Evolutionary conservation across 1,140 invertebrate species (phyloP), one percentile per base, ranked within the genome.

Genomic region (Drosophila burlai): DNA sequence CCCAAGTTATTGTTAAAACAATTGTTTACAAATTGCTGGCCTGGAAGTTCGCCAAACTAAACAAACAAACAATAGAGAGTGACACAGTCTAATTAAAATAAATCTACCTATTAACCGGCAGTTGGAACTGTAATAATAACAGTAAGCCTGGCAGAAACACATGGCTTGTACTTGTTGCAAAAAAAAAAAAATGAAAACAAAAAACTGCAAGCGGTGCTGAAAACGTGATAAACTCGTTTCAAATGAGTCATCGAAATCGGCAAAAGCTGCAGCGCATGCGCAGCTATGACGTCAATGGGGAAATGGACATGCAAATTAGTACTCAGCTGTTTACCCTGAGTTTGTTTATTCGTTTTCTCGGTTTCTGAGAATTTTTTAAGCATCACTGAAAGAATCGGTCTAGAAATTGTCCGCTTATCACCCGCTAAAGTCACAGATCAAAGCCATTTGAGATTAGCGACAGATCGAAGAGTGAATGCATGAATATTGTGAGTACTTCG

Each of bases 221-320:
- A 50, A 50, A 26, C 26, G 36, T 36, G 26, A 18, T 21, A 49
- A 50, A 73, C 69, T 6, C 7, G 67, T 73, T 72, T 29, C 16
- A 6, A 18, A 7, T 73, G 69, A 73, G 29, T 73, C 52, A 72
- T 50, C 13, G 11, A 16, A 13, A 71, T 13, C 24, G 47, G 16
- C 16, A 21, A 16, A n/a, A 26, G 42, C 36, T 65, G 60, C 59
- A 65, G 40, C 74, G 74, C 74, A 67, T 60, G 74, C 72, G 74
- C 72, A 47, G 42, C 55, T 67, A 66, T 77, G 74, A 77, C 73
- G 73, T 76, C 73, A 76, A 66, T 52, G 50, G 73, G 73, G 73
- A 75, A 66, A 76, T 42, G 15, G 5, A 8, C 18, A 24, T 21
- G 6, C n/a, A 46, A 16, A 21, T 47, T 6, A 36, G 18, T 29